Conservation (phyloP, 2,888 invertebrate genomes). For the Allacma fusca region DNA sequence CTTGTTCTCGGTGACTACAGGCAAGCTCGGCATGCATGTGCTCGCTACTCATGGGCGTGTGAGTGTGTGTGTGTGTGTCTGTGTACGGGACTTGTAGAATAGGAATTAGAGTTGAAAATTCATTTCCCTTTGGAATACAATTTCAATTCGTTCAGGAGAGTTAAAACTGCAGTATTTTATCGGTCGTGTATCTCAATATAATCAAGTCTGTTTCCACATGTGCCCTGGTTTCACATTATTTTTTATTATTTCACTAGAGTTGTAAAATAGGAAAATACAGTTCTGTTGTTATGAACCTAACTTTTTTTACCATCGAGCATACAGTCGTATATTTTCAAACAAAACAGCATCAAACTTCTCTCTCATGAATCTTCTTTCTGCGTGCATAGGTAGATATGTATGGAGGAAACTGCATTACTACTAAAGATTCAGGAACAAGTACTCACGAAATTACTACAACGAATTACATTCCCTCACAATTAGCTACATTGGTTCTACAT, state of each 20-base stretch:
- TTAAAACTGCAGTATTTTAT: slow-evolving; percentile 27
- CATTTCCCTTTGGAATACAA: slow-evolving; percentile 19
- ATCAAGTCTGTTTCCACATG: slow-evolving; percentile 11
- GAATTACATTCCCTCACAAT: too few relatives aligned
- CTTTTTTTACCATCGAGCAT: not conserved
- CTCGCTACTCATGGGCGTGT: not conserved
- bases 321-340: slow-evolving; percentile 10
- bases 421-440: too few relatives aligned
- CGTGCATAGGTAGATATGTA: too few relatives aligned
- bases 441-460: too few relatives aligned
- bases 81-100: not conserved
- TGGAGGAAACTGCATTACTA: too few relatives aligned
- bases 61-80: not conserved
- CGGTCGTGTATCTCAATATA: slow-evolving; percentile 19
- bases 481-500: too few relatives aligned
- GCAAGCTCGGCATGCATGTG: too few relatives aligned
- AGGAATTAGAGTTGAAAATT: slow-evolving; percentile 1
- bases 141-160: slow-evolving; percentile 6
- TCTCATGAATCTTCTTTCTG: too few relatives aligned
- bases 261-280: slow-evolving; percentile 11
- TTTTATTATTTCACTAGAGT: slow-evolving; percentile 10
- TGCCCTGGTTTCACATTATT: not conserved
- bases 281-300: slow-evolving; percentile 7
- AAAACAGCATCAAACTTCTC: slow-evolving; percentile 18
- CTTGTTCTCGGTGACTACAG: not conserved